These are phyloP conservation scores for Pyrocoelia pectoralis DNA, from an alignment of 2,888 invertebrate genomes.

Conservation along the genomic window DNA sequence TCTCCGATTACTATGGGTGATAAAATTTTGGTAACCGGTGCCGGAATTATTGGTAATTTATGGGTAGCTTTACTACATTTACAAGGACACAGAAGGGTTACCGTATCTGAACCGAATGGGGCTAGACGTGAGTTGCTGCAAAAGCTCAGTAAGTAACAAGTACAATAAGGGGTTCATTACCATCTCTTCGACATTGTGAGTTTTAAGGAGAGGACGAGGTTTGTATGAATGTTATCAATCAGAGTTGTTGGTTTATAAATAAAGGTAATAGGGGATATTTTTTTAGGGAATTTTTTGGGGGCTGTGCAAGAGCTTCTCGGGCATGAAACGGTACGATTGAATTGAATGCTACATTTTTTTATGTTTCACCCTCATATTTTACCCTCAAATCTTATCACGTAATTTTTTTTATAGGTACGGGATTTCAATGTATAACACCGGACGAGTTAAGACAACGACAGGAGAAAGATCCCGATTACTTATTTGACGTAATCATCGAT, in stretches of 20 bases:
- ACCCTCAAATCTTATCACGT: too few relatives aligned
- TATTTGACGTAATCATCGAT: conserved; percentile 73
- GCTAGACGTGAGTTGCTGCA: conserved; percentile 62
- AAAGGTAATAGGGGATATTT: too few relatives aligned
- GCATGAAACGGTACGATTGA: too few relatives aligned
- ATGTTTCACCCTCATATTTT: too few relatives aligned
- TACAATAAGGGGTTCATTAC: too few relatives aligned
- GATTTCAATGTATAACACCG: conserved; percentile 66
- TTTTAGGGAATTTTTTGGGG: too few relatives aligned
- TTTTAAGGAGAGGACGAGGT: too few relatives aligned
- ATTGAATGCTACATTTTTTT: too few relatives aligned
- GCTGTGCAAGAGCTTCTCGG: too few relatives aligned
- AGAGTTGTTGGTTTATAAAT: too few relatives aligned
- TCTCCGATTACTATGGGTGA: conserved; percentile 68
- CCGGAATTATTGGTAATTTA: conserved; percentile 77
- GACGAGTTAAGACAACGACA: conserved; percentile 61
- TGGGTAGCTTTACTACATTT: conserved; percentile 73
- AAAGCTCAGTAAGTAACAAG: conserved; percentile 63
- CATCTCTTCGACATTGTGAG: too few relatives aligned
- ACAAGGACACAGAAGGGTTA: conserved; percentile 74
- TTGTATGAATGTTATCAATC: too few relatives aligned
- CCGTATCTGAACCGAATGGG: conserved; percentile 71
- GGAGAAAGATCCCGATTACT: conserved; percentile 55
- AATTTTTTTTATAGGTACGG: conserved; percentile 64
- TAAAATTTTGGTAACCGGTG: conserved; percentile 71